These are phyloP conservation scores for Zygaena filipendulae DNA, from an alignment of 2,888 invertebrate species.

Conservation along the genomic window DNA sequence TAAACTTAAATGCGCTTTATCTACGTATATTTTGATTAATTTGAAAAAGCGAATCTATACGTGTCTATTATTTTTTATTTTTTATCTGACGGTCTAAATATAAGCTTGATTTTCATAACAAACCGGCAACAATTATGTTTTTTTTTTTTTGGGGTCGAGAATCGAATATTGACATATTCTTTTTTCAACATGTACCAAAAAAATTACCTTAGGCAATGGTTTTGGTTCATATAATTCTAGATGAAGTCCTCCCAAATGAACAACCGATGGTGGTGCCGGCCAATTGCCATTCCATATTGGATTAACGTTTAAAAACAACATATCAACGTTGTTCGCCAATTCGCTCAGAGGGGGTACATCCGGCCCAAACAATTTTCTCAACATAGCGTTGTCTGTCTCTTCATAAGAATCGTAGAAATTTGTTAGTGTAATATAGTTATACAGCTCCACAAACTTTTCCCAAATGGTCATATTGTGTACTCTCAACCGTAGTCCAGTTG, in stretches of 20 bases:
- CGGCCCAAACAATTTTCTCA: constrained; percentile 19
- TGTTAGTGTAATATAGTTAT: constrained; percentile 12
- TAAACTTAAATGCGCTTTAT: too few relatives aligned
- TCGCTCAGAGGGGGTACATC: constrained; percentile 18
- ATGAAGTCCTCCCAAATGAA: constrained; percentile 27
- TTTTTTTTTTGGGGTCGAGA: too few relatives aligned
- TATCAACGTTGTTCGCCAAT: constrained; percentile 23
- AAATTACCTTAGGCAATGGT: constrained; percentile 22
- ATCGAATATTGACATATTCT: too few relatives aligned
- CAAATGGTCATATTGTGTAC: constrained; percentile 23
- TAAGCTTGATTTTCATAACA: too few relatives aligned
- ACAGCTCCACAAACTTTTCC: constrained; percentile 24
- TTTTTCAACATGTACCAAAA: not conserved
- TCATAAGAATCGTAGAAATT: constrained; percentile 4
- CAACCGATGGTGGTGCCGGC: constrained; percentile 25
- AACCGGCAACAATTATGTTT: too few relatives aligned
- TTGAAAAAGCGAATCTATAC: too few relatives aligned
- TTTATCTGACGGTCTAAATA: too few relatives aligned
- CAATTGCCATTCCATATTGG: constrained; percentile 25
- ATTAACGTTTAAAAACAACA: constrained; percentile 25
- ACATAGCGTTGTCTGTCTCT: constrained; percentile 12
- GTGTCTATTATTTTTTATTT: too few relatives aligned
- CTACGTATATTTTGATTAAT: too few relatives aligned
- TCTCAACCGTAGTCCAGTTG: constrained; percentile 16
- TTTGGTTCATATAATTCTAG: constrained; percentile 19